A percentile compares a stretch with the other conserved stretches of the same genome.
Conservation (phyloP, 2,888 invertebrate genomes). For the Camponotus fellah region DNA sequence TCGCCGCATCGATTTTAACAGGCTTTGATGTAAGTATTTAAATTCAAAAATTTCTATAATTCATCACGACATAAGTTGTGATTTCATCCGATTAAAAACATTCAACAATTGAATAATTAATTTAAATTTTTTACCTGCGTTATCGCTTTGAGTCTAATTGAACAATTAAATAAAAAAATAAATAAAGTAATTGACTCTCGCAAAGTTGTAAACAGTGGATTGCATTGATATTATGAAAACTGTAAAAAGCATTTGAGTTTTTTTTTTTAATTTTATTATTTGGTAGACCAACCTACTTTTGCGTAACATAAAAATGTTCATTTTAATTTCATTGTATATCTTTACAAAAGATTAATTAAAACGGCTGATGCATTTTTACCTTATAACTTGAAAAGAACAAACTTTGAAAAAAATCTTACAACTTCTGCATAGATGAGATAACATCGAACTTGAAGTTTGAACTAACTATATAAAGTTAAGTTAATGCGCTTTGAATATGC, state of each 20-base stretch:
- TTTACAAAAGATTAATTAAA: background rate
- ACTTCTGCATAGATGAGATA: background rate
- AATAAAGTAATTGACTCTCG: background rate
- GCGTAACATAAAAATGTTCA: background rate
- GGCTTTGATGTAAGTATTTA: conserved; percentile 35
- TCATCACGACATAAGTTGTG: background rate
- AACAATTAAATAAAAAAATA: background rate
- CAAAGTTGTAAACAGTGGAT: background rate
- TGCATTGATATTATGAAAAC: background rate
- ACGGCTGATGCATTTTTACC: background rate
- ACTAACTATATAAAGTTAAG: background rate
- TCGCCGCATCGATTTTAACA: background rate
- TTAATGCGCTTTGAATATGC: background rate
- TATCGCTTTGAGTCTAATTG: background rate
- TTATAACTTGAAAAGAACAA: background rate
- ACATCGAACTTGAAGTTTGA: background rate
- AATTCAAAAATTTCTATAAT: background rate
- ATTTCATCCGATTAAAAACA: background rate
- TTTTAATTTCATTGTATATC: background rate
- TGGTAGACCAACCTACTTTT: too few relatives aligned
- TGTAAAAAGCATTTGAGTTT: background rate
- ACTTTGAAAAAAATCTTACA: conserved; percentile 2
- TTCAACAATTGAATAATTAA: background rate
- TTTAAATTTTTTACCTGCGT: background rate
- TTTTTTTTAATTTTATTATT: too few relatives aligned